A percentile compares a stretch with the other conserved stretches of the same genome.
Evolutionary conservation across 2,888 invertebrate species (phyloP).

Genomic region (Meteorus colon): DNA sequence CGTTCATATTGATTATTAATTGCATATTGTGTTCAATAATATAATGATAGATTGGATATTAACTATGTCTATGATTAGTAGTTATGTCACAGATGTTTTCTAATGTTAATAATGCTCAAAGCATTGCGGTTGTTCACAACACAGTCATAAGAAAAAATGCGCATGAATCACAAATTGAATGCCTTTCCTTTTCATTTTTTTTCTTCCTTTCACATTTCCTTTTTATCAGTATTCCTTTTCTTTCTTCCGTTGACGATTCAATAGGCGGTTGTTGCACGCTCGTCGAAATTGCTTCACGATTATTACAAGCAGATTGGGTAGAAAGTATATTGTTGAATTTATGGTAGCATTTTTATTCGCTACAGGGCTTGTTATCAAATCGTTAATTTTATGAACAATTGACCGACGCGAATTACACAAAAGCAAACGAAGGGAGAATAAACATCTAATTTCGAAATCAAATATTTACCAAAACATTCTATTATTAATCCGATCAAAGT

Average conservation of each 20-base stretch:
- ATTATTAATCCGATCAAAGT: neutral
- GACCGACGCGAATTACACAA: constrained; percentile 13
- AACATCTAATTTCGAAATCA: constrained; percentile 18
- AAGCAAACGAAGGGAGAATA: constrained; percentile 26
- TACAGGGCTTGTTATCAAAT: constrained; percentile 13
- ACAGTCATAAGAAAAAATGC: constrained; percentile 22
- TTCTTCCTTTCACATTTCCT: neutral
- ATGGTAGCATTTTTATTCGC: neutral
- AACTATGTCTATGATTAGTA: neutral
- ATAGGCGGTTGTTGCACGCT: constrained; percentile 31
- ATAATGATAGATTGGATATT: neutral
- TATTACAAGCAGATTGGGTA: constrained; percentile 28
- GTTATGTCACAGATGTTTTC: constrained; percentile 24
- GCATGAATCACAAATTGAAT: constrained; percentile 37
- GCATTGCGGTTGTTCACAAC: constrained; percentile 12
- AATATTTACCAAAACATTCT: neutral
- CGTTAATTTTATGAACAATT: constrained; percentile 21
- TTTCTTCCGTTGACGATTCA: constrained; percentile 35
- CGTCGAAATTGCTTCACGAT: constrained; percentile 29
- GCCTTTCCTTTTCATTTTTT: constrained; percentile 21
- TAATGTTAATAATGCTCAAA: neutral
- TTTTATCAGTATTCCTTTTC: neutral
- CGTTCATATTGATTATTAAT: neutral
- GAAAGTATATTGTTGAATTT: constrained; percentile 25
- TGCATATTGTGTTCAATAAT: neutral